These are phyloP conservation scores for Crocidura indochinensis DNA, from an alignment of 2,797 vertebrate genomes.

Conservation along the genomic window DNA sequence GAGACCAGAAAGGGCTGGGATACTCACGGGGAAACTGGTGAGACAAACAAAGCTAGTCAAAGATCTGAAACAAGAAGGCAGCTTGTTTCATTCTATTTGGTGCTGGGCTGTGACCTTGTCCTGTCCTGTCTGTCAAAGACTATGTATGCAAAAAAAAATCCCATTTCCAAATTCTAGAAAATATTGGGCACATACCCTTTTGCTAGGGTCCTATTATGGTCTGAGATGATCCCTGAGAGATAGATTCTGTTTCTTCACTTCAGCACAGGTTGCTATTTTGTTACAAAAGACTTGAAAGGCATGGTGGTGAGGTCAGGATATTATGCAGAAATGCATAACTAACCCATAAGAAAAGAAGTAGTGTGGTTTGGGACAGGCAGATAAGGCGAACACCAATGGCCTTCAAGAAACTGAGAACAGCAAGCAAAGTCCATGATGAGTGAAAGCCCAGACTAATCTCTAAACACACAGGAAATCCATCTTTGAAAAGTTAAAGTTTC, in stretches of 20 bases:
- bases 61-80: no score
- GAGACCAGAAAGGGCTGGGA: no score
- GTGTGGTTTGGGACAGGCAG: neutral
- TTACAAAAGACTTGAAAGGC: neutral
- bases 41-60: no score
- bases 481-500: neutral
- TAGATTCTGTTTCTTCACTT: neutral
- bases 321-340: neutral
- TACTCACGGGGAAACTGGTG: no score
- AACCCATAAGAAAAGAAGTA: neutral
- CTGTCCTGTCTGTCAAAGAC: neutral
- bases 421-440: neutral
- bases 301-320: neutral
- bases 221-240: neutral
- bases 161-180: constrained; percentile 8
- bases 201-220: no score
- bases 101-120: neutral
- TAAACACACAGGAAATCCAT: neutral
- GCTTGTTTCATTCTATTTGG: neutral
- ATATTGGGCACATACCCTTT: neutral
- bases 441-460: neutral
- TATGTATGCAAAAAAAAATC: neutral
- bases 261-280: neutral
- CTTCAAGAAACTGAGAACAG: neutral
- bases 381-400: neutral